These are phyloP conservation scores for Hozukius guyotensis DNA, from an alignment of 2,797 vertebrate genomes.

Conservation along the genomic window DNA sequence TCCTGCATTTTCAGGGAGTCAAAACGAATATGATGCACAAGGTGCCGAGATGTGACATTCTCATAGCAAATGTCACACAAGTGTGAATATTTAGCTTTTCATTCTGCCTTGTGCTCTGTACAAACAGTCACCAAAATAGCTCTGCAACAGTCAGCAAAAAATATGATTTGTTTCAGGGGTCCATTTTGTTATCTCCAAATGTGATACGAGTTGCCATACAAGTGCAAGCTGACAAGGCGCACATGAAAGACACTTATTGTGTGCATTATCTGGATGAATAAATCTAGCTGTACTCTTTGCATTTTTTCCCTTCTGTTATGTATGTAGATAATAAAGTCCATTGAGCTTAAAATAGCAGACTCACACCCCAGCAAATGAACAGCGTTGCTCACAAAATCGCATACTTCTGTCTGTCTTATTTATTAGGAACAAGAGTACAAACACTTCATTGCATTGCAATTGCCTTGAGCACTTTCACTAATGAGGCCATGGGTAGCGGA, in stretches of 20 bases:
- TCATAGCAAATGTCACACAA: neutral
- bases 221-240: neutral
- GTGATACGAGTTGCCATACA: neutral
- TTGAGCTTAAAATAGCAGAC: slow-evolving; percentile 4
- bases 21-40: neutral
- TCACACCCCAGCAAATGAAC: neutral
- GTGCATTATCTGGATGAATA: neutral
- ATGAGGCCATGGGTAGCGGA: neutral
- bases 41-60: neutral
- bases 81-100: neutral
- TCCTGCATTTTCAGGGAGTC: neutral
- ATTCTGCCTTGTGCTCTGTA: neutral
- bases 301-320: neutral
- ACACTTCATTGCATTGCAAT: neutral
- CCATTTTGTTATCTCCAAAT: neutral
- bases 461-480: neutral
- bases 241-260: neutral
- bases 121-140: neutral
- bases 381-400: neutral
- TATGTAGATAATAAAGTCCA: neutral
- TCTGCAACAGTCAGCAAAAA: neutral
- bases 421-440: neutral
- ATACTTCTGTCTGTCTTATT: neutral
- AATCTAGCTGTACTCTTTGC: neutral
- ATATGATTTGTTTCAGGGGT: neutral